Evolutionary conservation across 2,797 vertebrate species (phyloP), one percentile per base, ranked within the genome.

Genomic region (Acrossocheilus wenchowensis): DNA sequence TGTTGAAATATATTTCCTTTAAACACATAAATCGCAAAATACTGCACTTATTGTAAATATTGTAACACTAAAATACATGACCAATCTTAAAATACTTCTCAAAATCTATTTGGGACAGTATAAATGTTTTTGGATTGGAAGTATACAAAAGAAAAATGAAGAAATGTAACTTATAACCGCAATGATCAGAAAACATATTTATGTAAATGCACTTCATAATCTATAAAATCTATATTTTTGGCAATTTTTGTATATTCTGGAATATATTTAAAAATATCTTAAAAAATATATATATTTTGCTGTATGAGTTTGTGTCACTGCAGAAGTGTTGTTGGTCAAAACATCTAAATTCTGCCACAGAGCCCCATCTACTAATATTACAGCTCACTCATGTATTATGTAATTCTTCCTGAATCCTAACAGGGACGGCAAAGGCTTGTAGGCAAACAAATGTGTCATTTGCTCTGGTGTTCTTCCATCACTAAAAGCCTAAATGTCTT

Each of bases 401-500:
- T 52, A 77, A 74, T 86, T 66, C 78, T 68, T 84, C 45, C 74
- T 64, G 54, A 82, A 84, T 74, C 78, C 34, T 78, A 34, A 26
- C 77, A 75, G n/a, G 34, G 66, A 71, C 48, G 79, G 72, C 60
- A 87, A 68, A 84, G 41, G 69, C 73, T 78, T 86, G 71, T 73
- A 41, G 69, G 68, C 83, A 80, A 86, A 77, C 83, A 86, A 81
- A 72, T 74, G 69, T 72, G 50, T 82, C 50, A 82, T 86, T 74
- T 78, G 39, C 80, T 85, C 73, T 85, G 68, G 41, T 85, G 80
- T 80, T 71, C 68, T 50, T 82, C 74, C 87, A 81, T 79, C 68
- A 45, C 62, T 78, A 84, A 86, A 86, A 68, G 30, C 64, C 68
- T 81, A 88, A 88, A 90, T 87, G 74, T 39, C 72, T 89, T 89